Evolutionary conservation across 2,888 invertebrate species (phyloP), one percentile per base, ranked within the genome.

Genomic region (Acleris holmiana): DNA sequence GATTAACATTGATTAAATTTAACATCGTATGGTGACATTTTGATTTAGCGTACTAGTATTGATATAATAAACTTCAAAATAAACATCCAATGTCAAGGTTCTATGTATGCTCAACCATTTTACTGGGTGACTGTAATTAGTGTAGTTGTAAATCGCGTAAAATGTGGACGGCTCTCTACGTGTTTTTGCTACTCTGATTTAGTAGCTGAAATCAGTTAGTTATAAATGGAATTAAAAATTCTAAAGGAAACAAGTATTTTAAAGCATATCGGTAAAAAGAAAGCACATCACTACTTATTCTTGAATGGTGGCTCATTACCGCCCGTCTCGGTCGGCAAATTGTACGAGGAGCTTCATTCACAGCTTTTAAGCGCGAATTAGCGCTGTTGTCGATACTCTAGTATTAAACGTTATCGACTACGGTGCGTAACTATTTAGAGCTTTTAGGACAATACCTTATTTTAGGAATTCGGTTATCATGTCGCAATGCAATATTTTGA

Each of bases 311-410:
- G 71, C 74, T 78, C 74, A 82, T 84, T 83, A 82, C 71, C 70
- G 70, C 63, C 58, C 71, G 69, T 70, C 59, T 69, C 67, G 78
- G 78, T 82, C 78, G 71, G 80, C 78, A 87, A 87, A 86, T 89
- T 88, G 83, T 85, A 81, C 79, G 80, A 82, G 74, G 72, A 71
- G 78, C 82, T 78, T 80, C 82, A 84, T 88, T 87, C 84, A 83
- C 83, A 83, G 79, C 82, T 86, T 76, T 79, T 87, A 86, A 88
- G 73, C 77, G 76, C 70, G 77, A 80, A 86, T 86, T 84, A 84
- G 76, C 71, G 74, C 74, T 76, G 78, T 79, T 82, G 81, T 79
- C 81, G 79, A 83, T 80, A 78, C 68, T 62, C 62, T 63, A 46
- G 44, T 19, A 47, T 35, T 35, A 60, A 67, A 71, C 71, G 73